Evolutionary conservation across 2,113 vertebrate species (phyloP).

Genomic region (Cheilinus undulatus): DNA sequence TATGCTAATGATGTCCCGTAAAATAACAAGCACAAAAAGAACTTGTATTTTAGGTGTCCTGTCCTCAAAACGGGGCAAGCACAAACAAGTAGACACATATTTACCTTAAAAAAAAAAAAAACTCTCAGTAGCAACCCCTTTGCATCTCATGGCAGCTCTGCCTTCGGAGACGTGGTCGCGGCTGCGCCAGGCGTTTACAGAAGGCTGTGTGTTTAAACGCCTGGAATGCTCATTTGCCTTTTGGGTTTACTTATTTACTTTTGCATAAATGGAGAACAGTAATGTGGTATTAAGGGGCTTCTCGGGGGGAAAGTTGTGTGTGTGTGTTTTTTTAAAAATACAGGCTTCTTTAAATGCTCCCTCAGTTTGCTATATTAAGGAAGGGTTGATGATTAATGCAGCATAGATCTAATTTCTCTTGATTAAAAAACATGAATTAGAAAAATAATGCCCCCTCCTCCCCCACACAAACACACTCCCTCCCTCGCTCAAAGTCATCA

Average conservation of each 20-base stretch:
- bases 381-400: constrained; percentile 73
- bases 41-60: constrained; percentile 24
- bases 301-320: constrained; percentile 63
- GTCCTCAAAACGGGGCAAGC: constrained; percentile 46
- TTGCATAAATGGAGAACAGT: constrained; percentile 82
- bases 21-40: constrained; percentile 24
- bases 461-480: neutral
- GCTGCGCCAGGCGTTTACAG: constrained; percentile 73
- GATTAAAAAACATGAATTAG: constrained; percentile 73
- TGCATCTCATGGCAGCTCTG: constrained; percentile 52
- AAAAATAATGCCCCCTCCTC: constrained; percentile 41
- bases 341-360: constrained; percentile 66
- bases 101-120: constrained; percentile 47
- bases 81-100: constrained; percentile 71
- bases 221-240: constrained; percentile 82
- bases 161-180: constrained; percentile 67
- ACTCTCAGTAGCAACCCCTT: constrained; percentile 32
- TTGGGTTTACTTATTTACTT: constrained; percentile 84
- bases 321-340: constrained; percentile 68
- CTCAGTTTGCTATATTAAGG: constrained; percentile 72
- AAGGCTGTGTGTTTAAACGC: constrained; percentile 83
- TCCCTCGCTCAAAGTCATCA: constrained; percentile 72
- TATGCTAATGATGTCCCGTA: constrained; percentile 11
- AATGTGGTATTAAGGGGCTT: constrained; percentile 79
- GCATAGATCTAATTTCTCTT: constrained; percentile 76